phyloP scores from a whole-genome alignment of 2,797 vertebrate species.

The Muraenolepis orangiensis region DNA sequence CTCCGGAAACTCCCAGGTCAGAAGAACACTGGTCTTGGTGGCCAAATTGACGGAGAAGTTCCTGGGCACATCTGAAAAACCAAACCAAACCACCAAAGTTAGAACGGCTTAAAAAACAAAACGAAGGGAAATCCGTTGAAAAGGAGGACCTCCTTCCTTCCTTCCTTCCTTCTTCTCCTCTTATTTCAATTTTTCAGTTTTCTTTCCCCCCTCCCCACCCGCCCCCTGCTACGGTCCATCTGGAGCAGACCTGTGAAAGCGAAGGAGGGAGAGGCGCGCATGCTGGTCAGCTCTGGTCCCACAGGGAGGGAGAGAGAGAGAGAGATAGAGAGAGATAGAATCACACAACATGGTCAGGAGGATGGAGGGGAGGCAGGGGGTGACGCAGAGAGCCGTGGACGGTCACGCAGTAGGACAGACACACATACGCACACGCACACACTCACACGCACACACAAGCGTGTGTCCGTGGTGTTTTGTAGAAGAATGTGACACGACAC shows the following conservation, averaged over 20 bases:
- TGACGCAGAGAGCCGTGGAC: constrained; percentile 48
- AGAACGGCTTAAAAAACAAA: background rate
- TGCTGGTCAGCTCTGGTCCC: constrained; percentile 44
- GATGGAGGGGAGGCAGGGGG: constrained; percentile 63
- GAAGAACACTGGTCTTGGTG: constrained; percentile 92
- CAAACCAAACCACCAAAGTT: constrained; percentile 1
- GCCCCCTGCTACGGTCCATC: constrained; percentile 15
- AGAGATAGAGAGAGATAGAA: no score
- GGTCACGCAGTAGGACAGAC: constrained; percentile 16
- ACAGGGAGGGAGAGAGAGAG: no score
- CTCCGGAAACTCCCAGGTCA: constrained; percentile 97
- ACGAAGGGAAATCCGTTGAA: no score
- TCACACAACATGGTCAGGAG: constrained; percentile 51
- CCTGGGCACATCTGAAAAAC: constrained; percentile 88
- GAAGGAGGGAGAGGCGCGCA: constrained; percentile 12
- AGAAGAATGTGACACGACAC: constrained; percentile 69
- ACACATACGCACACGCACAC: constrained; percentile 50
- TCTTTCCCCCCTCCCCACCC: no score
- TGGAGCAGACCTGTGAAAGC: constrained; percentile 46
- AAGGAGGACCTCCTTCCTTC: no score
- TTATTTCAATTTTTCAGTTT: background rate
- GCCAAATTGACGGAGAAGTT: constrained; percentile 98
- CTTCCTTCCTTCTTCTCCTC: no score
- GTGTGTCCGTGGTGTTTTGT: no score
- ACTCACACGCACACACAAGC: constrained; percentile 46